Evolutionary conservation across 2,113 vertebrate genomes (phyloP).

Genomic region (Campylomormyrus numenius): DNA sequence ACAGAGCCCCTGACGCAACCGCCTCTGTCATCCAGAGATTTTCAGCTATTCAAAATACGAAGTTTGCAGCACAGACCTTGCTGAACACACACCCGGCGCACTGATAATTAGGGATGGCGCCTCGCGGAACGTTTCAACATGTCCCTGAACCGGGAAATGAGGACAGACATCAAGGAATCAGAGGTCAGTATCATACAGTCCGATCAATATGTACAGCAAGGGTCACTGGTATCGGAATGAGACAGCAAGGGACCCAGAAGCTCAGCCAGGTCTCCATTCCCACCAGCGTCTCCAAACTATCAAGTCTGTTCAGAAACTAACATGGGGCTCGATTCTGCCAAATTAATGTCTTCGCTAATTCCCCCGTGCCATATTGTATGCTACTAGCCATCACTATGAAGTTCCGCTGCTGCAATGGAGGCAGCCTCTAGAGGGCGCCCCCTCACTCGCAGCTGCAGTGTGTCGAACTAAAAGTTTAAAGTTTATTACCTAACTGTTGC

Average conservation of each 20-base stretch:
- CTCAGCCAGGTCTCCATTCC: background rate
- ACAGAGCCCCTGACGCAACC: background rate
- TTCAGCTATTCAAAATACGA: constrained; percentile 17
- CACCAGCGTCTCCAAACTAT: background rate
- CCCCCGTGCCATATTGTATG: constrained; percentile 15
- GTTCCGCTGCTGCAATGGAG: background rate
- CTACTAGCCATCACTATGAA: background rate
- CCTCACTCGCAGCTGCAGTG: background rate
- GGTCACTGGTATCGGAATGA: background rate
- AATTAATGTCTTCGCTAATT: constrained; percentile 54
- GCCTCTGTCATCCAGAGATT: background rate
- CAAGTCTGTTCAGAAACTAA: background rate
- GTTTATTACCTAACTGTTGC: background rate
- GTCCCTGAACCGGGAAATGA: background rate
- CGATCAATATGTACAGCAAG: background rate
- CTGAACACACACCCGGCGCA: background rate
- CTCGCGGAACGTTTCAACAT: background rate
- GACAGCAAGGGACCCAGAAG: background rate
- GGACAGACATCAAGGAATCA: background rate
- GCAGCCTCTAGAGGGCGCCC: background rate
- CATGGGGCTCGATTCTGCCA: background rate
- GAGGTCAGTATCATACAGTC: background rate
- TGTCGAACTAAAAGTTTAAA: background rate
- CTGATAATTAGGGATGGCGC: background rate
- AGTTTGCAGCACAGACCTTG: background rate